phyloP scores from a whole-genome alignment of 2,888 invertebrate species.

The Nomada fabriciana region DNA sequence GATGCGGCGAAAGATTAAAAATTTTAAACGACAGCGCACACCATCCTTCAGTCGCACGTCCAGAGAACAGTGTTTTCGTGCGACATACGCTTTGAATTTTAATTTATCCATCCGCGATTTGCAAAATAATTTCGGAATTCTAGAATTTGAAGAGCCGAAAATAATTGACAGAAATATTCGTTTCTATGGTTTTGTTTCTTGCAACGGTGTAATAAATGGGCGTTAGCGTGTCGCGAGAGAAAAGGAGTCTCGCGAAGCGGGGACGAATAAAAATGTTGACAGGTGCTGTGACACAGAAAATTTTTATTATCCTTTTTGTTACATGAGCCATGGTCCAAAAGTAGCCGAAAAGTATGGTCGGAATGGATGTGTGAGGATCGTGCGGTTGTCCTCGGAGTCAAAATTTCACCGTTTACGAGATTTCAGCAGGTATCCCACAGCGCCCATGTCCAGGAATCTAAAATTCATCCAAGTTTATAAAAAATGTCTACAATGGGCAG shows the following conservation, averaged over 20 bases:
- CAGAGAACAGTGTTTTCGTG: not conserved
- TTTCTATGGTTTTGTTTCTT: not conserved
- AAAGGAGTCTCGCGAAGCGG: not conserved
- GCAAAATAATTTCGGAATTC: no score
- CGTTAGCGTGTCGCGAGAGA: no score
- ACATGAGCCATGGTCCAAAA: conserved; percentile 83
- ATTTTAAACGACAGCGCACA: conserved; percentile 34
- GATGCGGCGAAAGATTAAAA: conserved; percentile 31
- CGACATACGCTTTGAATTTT: conserved; percentile 5
- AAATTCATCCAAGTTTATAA: conserved; percentile 34
- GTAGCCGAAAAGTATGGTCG: conserved; percentile 83
- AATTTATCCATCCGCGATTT: not conserved
- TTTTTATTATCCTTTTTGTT: conserved; percentile 82
- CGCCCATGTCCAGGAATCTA: conserved; percentile 76
- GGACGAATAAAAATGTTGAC: not conserved
- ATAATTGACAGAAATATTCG: not conserved
- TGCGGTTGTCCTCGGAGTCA: conserved; percentile 82
- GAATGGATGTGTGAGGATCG: conserved; percentile 82
- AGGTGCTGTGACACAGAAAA: conserved; percentile 83
- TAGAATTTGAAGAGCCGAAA: not conserved
- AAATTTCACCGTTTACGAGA: conserved; percentile 79
- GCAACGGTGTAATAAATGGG: not conserved
- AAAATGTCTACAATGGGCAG: not conserved
- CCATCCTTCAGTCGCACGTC: conserved; percentile 17
- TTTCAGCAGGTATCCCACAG: conserved; percentile 78